Base-by-base conservation (phyloP, 2,888 invertebrate species). In the Athalia rosae region DNA sequence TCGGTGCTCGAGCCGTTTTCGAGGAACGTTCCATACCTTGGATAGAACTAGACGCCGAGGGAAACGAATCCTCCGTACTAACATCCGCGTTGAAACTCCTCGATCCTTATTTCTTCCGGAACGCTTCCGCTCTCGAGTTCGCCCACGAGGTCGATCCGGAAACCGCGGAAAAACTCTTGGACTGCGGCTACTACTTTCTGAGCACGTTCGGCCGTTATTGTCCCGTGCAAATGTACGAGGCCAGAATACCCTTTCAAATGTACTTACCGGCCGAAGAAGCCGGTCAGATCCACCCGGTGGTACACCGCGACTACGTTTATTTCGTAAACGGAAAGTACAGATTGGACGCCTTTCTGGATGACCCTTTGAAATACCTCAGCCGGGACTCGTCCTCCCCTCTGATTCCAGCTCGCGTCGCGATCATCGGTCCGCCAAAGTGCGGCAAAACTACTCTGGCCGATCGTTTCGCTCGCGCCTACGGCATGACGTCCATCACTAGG, bases 131-230 rank as follows among this genome's bases (percentile, higher is more conserved):
- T 80, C 91, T 94, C 78, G 94, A 94, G 86, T 90, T 92, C 85
- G 92, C 92, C 4, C 92, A 91, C 83, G 89, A 92, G 48, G 85
- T 94, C 2, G 90, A 90, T 74, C 80, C 88, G 11, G 92, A 92
- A 80, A 89, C 91, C 13, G 93, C 94, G 4, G 93, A 94, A 83
- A 89, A 89, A 76, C 87, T 94, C 62, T 83, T 94, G 56, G 85
- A 89, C 3, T 89, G 89, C 79, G 94, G 94, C 4, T 93, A 92
- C 86, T 93, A 90, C 85, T 92, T 94, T 79, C 85, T 92, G 28
- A 94, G 94, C 85, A 92, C 92, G 81, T 94, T 94, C 86, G 92
- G 93, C 41, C 91, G 92, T 76, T 91, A 92, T 83, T 94, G 94
- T 85, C 95, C 95, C 0, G 94, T 95, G 0, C 92, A 93, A 83